Conservation (phyloP, 2,797 vertebrate genomes). For the Dryobates pubescens region DNA sequence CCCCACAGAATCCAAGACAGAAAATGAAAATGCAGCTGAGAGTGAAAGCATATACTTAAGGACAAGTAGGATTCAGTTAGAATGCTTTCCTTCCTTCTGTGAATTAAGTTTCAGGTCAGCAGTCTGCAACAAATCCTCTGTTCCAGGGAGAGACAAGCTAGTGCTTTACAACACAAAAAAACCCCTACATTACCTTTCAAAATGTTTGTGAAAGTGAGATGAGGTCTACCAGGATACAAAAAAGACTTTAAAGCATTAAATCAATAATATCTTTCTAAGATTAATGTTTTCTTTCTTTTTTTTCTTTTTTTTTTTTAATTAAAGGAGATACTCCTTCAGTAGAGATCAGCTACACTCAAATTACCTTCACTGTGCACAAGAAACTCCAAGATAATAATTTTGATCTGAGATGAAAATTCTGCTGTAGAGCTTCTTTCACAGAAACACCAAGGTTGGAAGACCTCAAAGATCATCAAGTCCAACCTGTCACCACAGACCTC, state of each 20-base stretch:
- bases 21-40: neutral
- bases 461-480: too few relatives aligned
- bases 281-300: neutral
- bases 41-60: neutral
- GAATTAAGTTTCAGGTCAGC: conserved; percentile 38
- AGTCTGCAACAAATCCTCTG: conserved; percentile 29
- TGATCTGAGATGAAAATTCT: neutral
- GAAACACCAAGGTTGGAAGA: too few relatives aligned
- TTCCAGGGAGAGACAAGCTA: neutral
- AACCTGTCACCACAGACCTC: too few relatives aligned
- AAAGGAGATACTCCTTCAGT: neutral
- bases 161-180: neutral
- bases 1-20: neutral
- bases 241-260: neutral
- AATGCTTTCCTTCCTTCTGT: neutral
- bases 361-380: neutral
- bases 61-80: neutral
- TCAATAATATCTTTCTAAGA: neutral
- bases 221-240: neutral
- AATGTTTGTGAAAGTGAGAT: conserved; percentile 6
- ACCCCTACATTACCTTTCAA: neutral
- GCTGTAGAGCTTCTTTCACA: neutral
- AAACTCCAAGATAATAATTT: neutral
- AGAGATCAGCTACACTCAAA: neutral
- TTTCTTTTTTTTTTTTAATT: neutral